Base-by-base conservation (phyloP, 1,140 invertebrate genomes). In the Helicoverpa armigera region DNA sequence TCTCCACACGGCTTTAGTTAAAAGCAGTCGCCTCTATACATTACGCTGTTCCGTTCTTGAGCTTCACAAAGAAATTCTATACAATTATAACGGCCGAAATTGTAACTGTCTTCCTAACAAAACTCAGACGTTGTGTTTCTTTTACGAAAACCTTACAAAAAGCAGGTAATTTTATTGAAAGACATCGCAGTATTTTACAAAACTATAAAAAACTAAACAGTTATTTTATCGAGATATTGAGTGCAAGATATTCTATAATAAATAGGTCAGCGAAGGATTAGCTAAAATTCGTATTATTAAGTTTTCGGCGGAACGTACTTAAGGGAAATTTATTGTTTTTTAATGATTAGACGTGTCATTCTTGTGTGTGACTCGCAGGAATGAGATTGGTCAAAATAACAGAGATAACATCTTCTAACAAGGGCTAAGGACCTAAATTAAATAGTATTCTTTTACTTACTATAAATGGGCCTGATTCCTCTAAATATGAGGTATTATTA, bases 31-130 rank as follows among this genome's bases (percentile, higher is more conserved):
- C 73, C 88, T 94, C 91, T 51, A 89, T 54, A 54, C 31, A 10
- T 85, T 86, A 87, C 65, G 65, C n/a, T 91, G 79, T 69, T 83
- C 83, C 82, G 85, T 89, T 88, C 86, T 87, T 85, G 75, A 75
- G 84, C 79, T 86, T 83, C 83, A 92, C 87, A 94, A 91, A 92
- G 90, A 92, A 94, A 94, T 94, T 93, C 90, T 94, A 94, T 95
- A 95, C 91, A 95, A 95, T 95, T 94, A 95, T 94, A 95, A 95
- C 94, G 94, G 94, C 91, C 92, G 78, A 94, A 94, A 94, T 91
- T 91, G 94, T 95, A 95, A 95, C 92, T 94, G 92, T 95, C 93
- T 90, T 74, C 88, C 88, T 87, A 86, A 93, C 90, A 92, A 91
- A 92, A 92, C 87, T 91, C 85, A 86, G 86, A 91, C 78, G 82